These are phyloP conservation scores for Kradibia gibbosae DNA, from an alignment of 1,140 invertebrate species.

Conservation along the genomic window DNA sequence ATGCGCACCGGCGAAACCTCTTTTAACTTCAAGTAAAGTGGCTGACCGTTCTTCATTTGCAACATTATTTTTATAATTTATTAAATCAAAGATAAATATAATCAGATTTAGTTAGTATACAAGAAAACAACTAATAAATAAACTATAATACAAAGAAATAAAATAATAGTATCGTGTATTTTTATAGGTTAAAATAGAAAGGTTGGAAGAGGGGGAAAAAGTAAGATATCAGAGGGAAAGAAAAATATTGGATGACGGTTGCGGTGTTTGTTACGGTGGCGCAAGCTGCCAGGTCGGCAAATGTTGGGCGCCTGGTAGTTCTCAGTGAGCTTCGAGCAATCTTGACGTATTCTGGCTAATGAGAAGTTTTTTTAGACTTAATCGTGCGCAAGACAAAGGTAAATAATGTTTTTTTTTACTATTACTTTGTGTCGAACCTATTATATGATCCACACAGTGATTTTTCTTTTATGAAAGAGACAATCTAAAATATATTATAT, in stretches of 20 bases:
- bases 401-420: neutral
- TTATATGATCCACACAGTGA: neutral
- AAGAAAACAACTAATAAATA: no score
- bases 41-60: neutral
- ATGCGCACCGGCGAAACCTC: constrained; percentile 52
- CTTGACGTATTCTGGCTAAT: constrained; percentile 14
- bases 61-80: no score
- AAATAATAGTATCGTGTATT: no score
- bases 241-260: neutral
- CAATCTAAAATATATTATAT: neutral
- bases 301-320: constrained; percentile 33
- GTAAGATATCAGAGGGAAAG: constrained; percentile 50
- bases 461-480: neutral
- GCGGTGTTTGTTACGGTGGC: constrained; percentile 48
- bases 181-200: neutral
- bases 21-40: neutral
- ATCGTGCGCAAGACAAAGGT: neutral
- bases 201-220: constrained; percentile 27
- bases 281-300: constrained; percentile 47
- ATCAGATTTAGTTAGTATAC: no score
- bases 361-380: neutral
- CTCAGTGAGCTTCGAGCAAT: constrained; percentile 57
- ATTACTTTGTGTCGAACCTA: neutral
- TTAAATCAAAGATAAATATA: no score
- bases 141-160: no score